phyloP scores from a whole-genome alignment of 2,888 invertebrate genomes.

The Julus scanicus region DNA sequence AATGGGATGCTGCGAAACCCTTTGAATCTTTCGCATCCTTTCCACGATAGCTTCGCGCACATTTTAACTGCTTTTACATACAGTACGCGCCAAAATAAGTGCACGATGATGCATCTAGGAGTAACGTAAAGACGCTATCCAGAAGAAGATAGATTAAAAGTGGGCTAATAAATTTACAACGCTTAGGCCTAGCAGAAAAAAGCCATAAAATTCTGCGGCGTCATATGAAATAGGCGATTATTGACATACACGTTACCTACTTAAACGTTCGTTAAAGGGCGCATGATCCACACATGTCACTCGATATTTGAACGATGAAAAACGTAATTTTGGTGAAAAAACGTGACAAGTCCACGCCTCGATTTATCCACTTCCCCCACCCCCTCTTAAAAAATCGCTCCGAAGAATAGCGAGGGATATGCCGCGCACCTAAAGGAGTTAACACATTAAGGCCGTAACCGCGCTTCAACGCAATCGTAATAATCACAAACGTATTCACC shows the following conservation, averaged over 20 bases:
- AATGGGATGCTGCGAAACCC: constrained; percentile 32
- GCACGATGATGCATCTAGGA: background rate
- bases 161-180: background rate
- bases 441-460: background rate
- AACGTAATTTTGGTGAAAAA: background rate
- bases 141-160: background rate
- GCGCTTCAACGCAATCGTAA: background rate
- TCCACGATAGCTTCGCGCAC: background rate
- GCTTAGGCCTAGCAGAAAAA: constrained; percentile 27
- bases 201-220: constrained; percentile 23
- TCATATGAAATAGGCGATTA: background rate
- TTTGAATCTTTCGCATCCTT: background rate
- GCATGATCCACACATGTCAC: background rate
- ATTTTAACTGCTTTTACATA: background rate
- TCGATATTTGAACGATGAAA: background rate
- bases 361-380: constrained; percentile 13
- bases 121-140: background rate
- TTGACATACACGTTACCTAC: background rate
- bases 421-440: background rate
- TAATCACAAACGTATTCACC: constrained; percentile 20
- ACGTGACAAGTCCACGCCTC: background rate
- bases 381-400: constrained; percentile 20
- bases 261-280: background rate
- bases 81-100: background rate
- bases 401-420: background rate